Percentiles rank a stretch among this genome's conserved stretches.
Conservation (phyloP, 2,797 vertebrate genomes). For the Meriones psammophilus region DNA sequence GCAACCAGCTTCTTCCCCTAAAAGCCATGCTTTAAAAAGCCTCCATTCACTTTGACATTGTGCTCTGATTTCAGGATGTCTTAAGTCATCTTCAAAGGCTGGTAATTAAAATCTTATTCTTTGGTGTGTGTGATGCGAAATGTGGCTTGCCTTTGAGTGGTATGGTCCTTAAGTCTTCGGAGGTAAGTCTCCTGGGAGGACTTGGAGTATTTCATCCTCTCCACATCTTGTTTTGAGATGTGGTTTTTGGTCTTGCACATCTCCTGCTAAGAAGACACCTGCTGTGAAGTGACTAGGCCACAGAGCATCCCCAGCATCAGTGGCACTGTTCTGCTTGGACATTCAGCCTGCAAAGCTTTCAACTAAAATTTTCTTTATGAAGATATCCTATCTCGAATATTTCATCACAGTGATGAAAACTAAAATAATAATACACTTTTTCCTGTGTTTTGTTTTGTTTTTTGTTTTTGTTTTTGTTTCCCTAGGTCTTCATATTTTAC, state of each 20-base stretch:
- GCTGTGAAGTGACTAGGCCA: background rate
- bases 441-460: background rate
- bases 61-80: background rate
- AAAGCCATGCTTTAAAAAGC: background rate
- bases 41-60: background rate
- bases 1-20: background rate
- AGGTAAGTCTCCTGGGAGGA: no score
- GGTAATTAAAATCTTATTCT: background rate
- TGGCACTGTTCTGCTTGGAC: background rate
- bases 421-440: background rate
- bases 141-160: background rate
- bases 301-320: fast-evolving
- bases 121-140: background rate
- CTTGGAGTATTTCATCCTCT: background rate
- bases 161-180: background rate
- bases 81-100: background rate
- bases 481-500: constrained; percentile 3
- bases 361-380: background rate
- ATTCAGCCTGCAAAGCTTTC: background rate
- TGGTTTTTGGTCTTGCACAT: no score
- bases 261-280: background rate
- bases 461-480: background rate
- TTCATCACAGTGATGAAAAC: background rate
- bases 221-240: background rate
- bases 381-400: background rate